Evolutionary conservation across 2,113 vertebrate genomes (phyloP), one percentile per base, ranked within the genome.

Genomic region (Brevimyrus niger): DNA sequence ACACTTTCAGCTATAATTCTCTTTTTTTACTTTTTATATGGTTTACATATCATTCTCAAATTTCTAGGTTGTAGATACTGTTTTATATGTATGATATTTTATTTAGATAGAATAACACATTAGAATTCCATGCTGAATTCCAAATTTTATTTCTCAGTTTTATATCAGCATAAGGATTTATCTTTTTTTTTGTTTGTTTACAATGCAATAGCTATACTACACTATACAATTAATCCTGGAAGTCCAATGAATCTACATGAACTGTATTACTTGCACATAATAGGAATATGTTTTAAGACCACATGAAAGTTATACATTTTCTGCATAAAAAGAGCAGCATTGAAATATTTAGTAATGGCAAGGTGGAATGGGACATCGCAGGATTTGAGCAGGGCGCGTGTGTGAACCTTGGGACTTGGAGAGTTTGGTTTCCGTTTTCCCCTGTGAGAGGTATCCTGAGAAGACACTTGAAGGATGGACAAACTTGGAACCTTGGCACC

Each of bases 401-500:
- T 19, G 6, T 55, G 48, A 55, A 19, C 48, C 47, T 17, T 23
- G 35, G 50, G 48, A 55, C 48, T 9, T 48, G n/a, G 15, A 7
- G 85, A 87, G 86, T 53, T 58, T 35, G 48, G 27, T 55, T 38
- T 27, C 31, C 31, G 21, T 61, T 65, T 58, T 53, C 87, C 35
- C 53, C 35, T 13, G 35, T 84, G 21, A 61, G 87, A 31, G 35
- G 35, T 65, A 42, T 58, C 35, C 89, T 44, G 17, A 86, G 46
- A 89, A 50, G 42, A 90, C 88, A 87, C 85, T 88, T 84, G 90
- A 90, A 90, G 87, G 91, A 90, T 90, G 87, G 91, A 91, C 90
- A 90, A 48, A 90, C 90, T 89, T 42, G 58, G 88, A 84, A 84
- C 31, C 47, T 90, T 90, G 76, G 73, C 27, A 58, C 47, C 91